Conservation (phyloP, 2,113 vertebrate genomes). For the Caloenas nicobarica region DNA sequence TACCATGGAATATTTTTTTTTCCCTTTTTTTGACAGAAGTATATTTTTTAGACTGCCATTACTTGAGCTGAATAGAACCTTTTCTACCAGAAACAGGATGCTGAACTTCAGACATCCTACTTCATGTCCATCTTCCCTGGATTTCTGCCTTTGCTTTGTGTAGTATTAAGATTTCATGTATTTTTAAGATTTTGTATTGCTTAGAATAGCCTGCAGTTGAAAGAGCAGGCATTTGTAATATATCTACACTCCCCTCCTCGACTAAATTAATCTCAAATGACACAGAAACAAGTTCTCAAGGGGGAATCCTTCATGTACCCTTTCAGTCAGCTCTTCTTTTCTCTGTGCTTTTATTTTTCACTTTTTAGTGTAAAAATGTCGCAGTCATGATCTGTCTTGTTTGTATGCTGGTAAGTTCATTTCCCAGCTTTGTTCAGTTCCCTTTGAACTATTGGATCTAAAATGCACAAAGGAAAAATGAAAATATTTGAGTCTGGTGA, state of each 20-base stretch:
- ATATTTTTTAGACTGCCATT: neutral
- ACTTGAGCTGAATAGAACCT: neutral
- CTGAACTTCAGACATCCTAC: neutral
- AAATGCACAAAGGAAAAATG: neutral
- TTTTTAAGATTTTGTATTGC: neutral
- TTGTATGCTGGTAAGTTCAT: conserved; percentile 21
- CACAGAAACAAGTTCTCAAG: neutral
- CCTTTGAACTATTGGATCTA: neutral
- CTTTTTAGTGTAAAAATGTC: conserved; percentile 13
- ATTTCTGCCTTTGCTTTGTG: neutral
- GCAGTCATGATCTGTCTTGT: neutral
- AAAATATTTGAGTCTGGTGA: neutral
- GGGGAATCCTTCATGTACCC: conserved; percentile 1
- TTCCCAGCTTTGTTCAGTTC: conserved; percentile 22
- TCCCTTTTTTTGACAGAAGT: neutral
- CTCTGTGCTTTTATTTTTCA: neutral
- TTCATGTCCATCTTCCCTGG: neutral
- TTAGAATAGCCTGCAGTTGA: neutral
- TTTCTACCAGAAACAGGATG: neutral
- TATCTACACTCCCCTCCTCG: neutral
- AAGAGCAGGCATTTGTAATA: neutral
- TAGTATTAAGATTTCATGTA: neutral
- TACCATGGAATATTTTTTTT: neutral
- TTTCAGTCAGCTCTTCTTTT: conserved; percentile 32
- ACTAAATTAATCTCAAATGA: neutral